Evolutionary conservation across 2,797 vertebrate species (phyloP).

Genomic region (Danio aesculapii): DNA sequence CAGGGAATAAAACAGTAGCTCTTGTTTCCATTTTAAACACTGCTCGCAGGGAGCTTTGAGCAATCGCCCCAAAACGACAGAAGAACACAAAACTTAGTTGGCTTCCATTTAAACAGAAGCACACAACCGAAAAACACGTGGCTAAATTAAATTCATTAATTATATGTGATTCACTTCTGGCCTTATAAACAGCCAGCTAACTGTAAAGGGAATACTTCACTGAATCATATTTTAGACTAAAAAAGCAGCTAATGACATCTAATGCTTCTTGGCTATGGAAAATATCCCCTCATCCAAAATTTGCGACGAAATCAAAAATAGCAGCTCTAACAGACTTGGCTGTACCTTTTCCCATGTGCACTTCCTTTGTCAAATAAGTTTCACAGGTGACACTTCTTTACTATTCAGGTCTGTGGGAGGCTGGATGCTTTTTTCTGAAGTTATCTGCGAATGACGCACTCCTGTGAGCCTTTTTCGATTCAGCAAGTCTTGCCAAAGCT

Average conservation of each 20-base stretch:
- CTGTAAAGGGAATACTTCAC: conserved; percentile 10
- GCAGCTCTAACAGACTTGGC: conserved; percentile 20
- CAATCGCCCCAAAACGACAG: conserved; percentile 55
- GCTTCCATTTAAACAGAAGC: conserved; percentile 14
- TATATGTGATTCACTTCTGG: conserved; percentile 20
- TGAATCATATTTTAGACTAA: background rate
- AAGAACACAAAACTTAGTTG: conserved; percentile 54
- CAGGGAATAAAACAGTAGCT: conserved; percentile 41
- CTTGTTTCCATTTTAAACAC: conserved; percentile 68
- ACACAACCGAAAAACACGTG: background rate
- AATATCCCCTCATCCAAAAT: conserved; percentile 29
- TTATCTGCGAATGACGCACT: conserved; percentile 29
- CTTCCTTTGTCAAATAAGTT: conserved; percentile 23
- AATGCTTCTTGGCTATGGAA: conserved; percentile 13
- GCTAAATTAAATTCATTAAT: background rate
- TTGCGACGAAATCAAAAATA: conserved; percentile 5
- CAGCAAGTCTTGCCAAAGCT: conserved; percentile 41
- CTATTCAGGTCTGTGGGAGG: conserved; percentile 21
- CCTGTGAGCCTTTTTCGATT: conserved; percentile 24
- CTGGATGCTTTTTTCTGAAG: conserved; percentile 46
- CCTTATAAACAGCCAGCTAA: conserved; percentile 19
- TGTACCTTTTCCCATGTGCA: conserved; percentile 17
- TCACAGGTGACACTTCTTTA: conserved; percentile 40
- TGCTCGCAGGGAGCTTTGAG: conserved; percentile 68
- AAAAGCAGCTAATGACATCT: background rate